Base-by-base conservation (phyloP, 2,888 invertebrate genomes). In the Epistrophe eligans region DNA sequence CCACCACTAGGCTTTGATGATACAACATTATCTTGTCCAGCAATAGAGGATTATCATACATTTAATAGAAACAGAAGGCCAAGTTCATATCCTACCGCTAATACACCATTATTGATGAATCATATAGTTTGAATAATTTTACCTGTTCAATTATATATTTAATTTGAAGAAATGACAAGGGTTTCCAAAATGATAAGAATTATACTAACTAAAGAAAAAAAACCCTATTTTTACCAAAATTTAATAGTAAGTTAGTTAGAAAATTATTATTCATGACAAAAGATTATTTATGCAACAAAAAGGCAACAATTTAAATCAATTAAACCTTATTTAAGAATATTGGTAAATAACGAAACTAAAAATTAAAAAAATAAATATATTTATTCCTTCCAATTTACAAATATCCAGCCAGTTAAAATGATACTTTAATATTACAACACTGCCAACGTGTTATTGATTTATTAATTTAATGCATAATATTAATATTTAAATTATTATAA, bases 71-170 rank as follows among this genome's bases (percentile, higher is more conserved):
- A 91, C 77, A 90, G 90, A 50, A 90, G 92, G 43, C 91, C 91
- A 3, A 90, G 90, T 28, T 91, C 91, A 57, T 92, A 91, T 90
- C 91, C 92, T 9, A 92, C 91, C 55, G 92, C 90, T 58, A 91
- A 91, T 67, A 93, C 93, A 32, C 93, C 93, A 40, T 89, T 93
- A 74, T 88, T 93, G 64, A 89, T 91, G 73, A 92, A 92, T 89
- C 92, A 93, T 87, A 90, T 91, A 50, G 91, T 91, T 83, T 87
- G 15, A 55, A n/a, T 55, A 28, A 24, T 50, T 50, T 4, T 11
- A 19, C 24, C 24, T 24, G 24, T 24, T 24, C 24, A 24, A 24
- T 24, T 24, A 24, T 24, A 48, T 48, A 17, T 32, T 48, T 17
- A 66, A 11, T 48, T 17, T 11, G 4, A n/a, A 32, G 9, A 64